Percentiles rank a stretch among this genome's conserved stretches.
These are phyloP conservation scores for Cephus sareptanus DNA, from an alignment of 2,888 invertebrate species.

Conservation along the genomic window DNA sequence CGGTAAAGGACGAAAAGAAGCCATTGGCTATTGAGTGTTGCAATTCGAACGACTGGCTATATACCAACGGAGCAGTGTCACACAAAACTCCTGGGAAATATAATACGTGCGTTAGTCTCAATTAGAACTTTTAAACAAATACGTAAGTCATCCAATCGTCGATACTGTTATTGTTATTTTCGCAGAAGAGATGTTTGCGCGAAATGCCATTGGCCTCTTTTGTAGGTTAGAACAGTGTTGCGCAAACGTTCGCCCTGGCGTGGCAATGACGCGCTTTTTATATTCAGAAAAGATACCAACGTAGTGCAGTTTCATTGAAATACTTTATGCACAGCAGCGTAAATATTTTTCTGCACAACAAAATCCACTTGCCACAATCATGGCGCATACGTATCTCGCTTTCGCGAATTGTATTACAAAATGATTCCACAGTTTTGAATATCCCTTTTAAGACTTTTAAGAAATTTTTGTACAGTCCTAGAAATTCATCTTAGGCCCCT, in stretches of 20 bases:
- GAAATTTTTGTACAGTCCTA: neutral
- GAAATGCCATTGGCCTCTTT: constrained; percentile 11
- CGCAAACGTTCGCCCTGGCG: neutral
- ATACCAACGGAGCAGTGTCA: neutral
- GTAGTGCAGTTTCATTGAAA: neutral
- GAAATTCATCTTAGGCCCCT: neutral
- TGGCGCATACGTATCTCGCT: neutral
- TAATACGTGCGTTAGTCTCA: neutral
- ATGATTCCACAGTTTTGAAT: neutral
- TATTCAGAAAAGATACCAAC: neutral
- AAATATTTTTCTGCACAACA: neutral
- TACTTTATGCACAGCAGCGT: neutral
- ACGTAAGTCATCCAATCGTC: neutral
- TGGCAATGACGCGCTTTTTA: neutral
- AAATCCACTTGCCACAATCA: neutral
- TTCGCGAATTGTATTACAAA: neutral
- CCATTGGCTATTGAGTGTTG: neutral
- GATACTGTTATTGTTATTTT: neutral
- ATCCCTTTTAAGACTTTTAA: neutral
- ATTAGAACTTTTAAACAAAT: neutral
- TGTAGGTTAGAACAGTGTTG: neutral
- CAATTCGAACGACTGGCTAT: neutral
- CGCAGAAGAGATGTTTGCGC: constrained; percentile 10
- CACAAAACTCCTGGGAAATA: neutral
- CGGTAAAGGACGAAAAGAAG: neutral